Evolutionary conservation across 2,888 invertebrate species (phyloP), one percentile per base, ranked within the genome.

Genomic region (Stenodema calcarata): DNA sequence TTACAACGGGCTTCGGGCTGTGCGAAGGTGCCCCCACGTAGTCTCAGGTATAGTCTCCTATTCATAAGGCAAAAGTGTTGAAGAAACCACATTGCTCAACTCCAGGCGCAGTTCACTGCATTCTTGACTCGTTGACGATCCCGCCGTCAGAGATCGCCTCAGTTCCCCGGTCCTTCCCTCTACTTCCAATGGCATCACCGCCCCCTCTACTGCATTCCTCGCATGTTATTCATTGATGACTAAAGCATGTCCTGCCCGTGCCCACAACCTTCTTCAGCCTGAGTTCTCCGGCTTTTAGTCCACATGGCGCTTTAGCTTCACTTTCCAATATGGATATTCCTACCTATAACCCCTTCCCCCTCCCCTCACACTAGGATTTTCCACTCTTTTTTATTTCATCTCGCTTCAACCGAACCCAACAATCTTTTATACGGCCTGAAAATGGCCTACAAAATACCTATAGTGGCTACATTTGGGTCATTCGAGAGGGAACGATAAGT

Each of bases 211-310:
- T 44, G 44, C 78, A 78, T 78, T 78, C 78, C 78, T 44, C 78
- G 78, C 44, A 78, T 78, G 42, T 78, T 78, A 78, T 78, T 78
- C 78, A 78, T 44, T 44, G 78, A 78, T 78, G 78, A 78, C 78
- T 78, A 78, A 78, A 78, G 41, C 78, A 78, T 44, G 78, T 78
- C 44, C 78, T 78, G 44, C 42, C 27, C 44, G n/a, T 23, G 18
- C 18, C 62, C 62, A 14, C 47, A 47, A 16, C 47, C 12, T 47
- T 47, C 47, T 62, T 62, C 62, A 16, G 54, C 3, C 23, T 62
- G 23, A 23, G 18, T 23, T 62, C 62, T 23, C 54, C 54, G n/a
- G 18, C 6, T 35, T 62, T 62, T 18, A 62, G 62, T 23, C 62
- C 62, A 62, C 62, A 62, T 62, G 62, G 62, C 62, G 62, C 62